Base-by-base conservation (phyloP, 2,113 vertebrate species). In the Neogobius melanostomus region DNA sequence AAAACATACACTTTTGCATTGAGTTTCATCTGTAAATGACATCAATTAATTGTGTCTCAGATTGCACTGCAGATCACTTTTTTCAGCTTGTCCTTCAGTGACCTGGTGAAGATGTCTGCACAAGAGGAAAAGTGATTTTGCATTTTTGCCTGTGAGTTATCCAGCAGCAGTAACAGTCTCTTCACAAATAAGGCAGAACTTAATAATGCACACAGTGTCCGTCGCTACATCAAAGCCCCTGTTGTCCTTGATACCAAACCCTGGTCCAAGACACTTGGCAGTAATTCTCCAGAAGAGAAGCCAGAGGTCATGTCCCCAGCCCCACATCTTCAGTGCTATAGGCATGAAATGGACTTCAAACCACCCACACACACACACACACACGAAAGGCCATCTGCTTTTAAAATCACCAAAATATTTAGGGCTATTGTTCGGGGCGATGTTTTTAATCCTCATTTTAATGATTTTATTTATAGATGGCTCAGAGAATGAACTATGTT, bases 21-120 rank as follows among this genome's bases (percentile, higher is more conserved):
- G 14, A 12, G 15, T 28, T 43, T 63, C 69, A 61, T 66, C 48
- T 57, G 60, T 66, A 83, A 85, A 84, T 44, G 59, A 80, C 70
- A 81, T 84, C 74, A 86, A 86, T 88, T 88, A 84, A 72, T 82
- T 79, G 72, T 62, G 68, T 56, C 66, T 80, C 64, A 77, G 83
- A 91, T 75, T 81, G 74, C 88, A 88, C 82, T 69, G 68, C 28
- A 36, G 28, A 36, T 62, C 54, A 77, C 73, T 88, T 89, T 86
- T 77, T 59, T 77, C 68, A 61, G 74, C 59, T 78, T 79, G 87
- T 76, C 87, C 90, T 92, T 93, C 76, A 77, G 64, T 75, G 88
- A 89, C 87, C 89, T 82, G 85, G 61, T 87, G 82, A 80, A 83
- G 51, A 52, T 16, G 81, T 88, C 83, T 83, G 69, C 74, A 73